These are phyloP conservation scores for Typhlomys cinereus DNA, from an alignment of 2,113 vertebrate genomes.

Conservation along the genomic window DNA sequence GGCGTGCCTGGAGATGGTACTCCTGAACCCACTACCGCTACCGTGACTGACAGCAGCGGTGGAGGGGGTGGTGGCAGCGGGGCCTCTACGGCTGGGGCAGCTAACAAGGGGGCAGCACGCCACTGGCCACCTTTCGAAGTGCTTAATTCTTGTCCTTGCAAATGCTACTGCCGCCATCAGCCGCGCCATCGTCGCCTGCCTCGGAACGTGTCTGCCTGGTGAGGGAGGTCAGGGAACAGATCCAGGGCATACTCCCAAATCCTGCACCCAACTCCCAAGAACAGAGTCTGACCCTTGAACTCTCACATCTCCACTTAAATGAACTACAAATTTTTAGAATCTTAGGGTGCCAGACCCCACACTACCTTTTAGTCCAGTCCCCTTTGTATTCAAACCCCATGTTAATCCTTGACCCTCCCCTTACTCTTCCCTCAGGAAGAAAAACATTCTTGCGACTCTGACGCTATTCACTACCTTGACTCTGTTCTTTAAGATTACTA, in stretches of 20 bases:
- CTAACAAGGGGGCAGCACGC: not conserved
- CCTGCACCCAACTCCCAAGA: not conserved
- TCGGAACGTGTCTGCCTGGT: slow-evolving; percentile 82
- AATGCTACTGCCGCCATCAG: slow-evolving; percentile 81
- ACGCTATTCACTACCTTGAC: not conserved
- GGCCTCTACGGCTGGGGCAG: not conserved
- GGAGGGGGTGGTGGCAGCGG: not conserved
- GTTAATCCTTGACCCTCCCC: not conserved
- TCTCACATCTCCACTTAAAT: not conserved
- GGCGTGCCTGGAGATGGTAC: slow-evolving; percentile 16
- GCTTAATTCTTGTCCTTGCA: slow-evolving; percentile 79
- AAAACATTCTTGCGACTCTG: not conserved
- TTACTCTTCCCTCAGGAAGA: not conserved
- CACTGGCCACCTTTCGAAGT: slow-evolving; percentile 84
- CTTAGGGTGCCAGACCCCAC: not conserved
- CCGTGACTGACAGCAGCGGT: not conserved
- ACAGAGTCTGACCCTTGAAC: not conserved
- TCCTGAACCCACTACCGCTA: not conserved
- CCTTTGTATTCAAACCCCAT: not conserved
- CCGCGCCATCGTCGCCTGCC: slow-evolving; percentile 72
- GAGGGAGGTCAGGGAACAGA: slow-evolving; percentile 45
- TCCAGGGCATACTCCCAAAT: not conserved
- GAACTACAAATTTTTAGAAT: not conserved
- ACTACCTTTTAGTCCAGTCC: not conserved
- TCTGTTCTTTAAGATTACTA: not conserved